Conservation (phyloP, 2,113 vertebrate species). For the Zosterops hypoxanthus region DNA sequence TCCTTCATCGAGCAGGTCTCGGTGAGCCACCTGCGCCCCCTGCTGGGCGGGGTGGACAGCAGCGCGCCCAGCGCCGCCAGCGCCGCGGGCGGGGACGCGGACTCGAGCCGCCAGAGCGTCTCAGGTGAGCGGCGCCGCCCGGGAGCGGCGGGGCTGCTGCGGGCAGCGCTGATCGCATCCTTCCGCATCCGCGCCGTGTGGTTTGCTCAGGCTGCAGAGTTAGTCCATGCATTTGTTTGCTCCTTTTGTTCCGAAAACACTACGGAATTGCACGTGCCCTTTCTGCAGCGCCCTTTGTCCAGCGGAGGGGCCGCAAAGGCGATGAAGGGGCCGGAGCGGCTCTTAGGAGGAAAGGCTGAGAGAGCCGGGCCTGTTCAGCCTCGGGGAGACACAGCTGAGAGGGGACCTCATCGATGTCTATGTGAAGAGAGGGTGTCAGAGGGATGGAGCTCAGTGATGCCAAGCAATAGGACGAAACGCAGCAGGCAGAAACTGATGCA, state of each 20-base stretch:
- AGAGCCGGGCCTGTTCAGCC: background rate
- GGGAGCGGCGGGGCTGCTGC: too few relatives aligned
- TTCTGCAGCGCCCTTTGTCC: background rate
- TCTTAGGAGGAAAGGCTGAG: background rate
- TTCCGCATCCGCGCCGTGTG: fast-evolving
- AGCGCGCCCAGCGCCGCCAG: slow-evolving; percentile 88
- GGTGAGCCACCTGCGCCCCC: slow-evolving; percentile 95
- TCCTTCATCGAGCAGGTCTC: slow-evolving; percentile 99
- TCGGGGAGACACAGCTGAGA: background rate
- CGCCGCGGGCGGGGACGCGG: slow-evolving; percentile 88
- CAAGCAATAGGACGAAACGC: background rate
- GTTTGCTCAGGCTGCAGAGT: fast-evolving
- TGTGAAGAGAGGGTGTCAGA: background rate
- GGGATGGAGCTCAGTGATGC: background rate
- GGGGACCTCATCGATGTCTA: fast-evolving
- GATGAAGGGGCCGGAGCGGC: background rate
- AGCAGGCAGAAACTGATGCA: background rate
- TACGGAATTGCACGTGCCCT: background rate
- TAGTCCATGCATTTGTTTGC: fast-evolving
- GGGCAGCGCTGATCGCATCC: background rate
- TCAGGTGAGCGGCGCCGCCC: slow-evolving; percentile 79
- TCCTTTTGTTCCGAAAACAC: background rate
- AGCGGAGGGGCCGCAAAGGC: background rate
- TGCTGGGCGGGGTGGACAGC: slow-evolving; percentile 96
- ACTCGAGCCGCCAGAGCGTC: slow-evolving; percentile 91